phyloP scores from a whole-genome alignment of 2,797 vertebrate genomes.

The Oceanodroma leucorhoa region DNA sequence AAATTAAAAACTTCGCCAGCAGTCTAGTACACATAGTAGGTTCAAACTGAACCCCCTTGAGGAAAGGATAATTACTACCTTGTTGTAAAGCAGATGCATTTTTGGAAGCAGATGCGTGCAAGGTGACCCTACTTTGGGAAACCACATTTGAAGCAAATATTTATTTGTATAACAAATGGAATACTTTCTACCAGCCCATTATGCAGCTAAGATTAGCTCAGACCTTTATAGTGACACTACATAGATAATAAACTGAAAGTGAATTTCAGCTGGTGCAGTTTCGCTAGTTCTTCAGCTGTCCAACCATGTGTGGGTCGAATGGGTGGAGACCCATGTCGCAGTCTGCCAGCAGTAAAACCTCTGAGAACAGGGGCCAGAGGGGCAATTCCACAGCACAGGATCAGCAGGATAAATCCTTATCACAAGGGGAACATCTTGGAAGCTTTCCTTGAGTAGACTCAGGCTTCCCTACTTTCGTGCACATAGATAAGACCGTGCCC shows the following conservation, averaged over 20 bases:
- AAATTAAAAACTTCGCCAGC: slow-evolving; percentile 76
- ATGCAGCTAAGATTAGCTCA: slow-evolving; percentile 79
- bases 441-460: not conserved
- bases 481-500: not conserved
- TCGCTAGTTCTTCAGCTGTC: slow-evolving; percentile 76
- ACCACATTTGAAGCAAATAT: slow-evolving; percentile 81
- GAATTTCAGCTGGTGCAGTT: slow-evolving; percentile 61
- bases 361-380: not conserved
- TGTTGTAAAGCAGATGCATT: slow-evolving; percentile 78
- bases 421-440: not conserved
- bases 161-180: slow-evolving; percentile 81
- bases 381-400: not conserved
- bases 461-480: not conserved
- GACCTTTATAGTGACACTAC: slow-evolving; percentile 73
- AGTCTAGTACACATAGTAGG: slow-evolving; percentile 72
- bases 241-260: slow-evolving; percentile 75
- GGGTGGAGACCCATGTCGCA: not conserved
- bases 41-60: slow-evolving; percentile 79
- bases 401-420: not conserved
- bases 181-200: slow-evolving; percentile 77
- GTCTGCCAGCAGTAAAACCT: not conserved
- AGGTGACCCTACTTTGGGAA: slow-evolving; percentile 79
- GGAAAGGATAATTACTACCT: slow-evolving; percentile 85
- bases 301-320: not conserved
- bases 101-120: slow-evolving; percentile 77